Percentiles rank a stretch among this genome's conserved stretches.
Conservation (phyloP, 1,140 invertebrate genomes). For the Drosophila melanogaster region Release_6_plus_ISO1_MT NT_033779.5:8991001-8991500, state of each 20-base stretch:
- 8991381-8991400: too few relatives aligned
- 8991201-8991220: conserved; percentile 1
- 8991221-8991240: background rate
- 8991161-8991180: background rate
- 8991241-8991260: too few relatives aligned
- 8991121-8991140: conserved; percentile 19
- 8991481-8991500: background rate
- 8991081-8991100: conserved; percentile 2
- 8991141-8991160: background rate
- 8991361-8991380: too few relatives aligned
- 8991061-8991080: background rate
- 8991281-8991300: too few relatives aligned
- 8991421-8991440: background rate
- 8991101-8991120: background rate
- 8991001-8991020: background rate
- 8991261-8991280: too few relatives aligned
- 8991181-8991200: background rate
- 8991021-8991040: background rate
- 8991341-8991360: too few relatives aligned
- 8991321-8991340: too few relatives aligned
- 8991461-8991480: background rate
- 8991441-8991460: background rate
- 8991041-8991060: background rate
- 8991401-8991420: background rate
- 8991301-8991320: too few relatives aligned